Evolutionary conservation across 2,888 invertebrate genomes (phyloP), one percentile per base, ranked within the genome.

Genomic region (Meganola albula): DNA sequence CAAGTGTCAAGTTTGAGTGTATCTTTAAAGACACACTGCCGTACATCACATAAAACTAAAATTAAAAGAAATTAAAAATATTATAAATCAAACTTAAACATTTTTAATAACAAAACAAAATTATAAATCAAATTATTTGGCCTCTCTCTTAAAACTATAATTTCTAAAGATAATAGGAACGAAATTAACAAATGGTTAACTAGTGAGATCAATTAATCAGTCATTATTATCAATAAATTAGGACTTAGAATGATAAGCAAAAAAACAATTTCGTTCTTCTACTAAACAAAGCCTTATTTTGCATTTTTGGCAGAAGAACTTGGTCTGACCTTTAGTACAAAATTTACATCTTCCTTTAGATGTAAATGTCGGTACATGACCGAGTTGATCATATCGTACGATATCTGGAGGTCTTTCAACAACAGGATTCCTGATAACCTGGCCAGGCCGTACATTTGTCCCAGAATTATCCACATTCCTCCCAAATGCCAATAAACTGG

Each of bases 271-370:
- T 14, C 31, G 26, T 26, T 18, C 31, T 12, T 14, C 20, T 12
- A 31, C 11, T 31, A 31, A 22, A 9, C 26, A 25, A 9, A 31
- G 7, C 10, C 28, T 20, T 5, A 21, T 6, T 21, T 31, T 31
- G 18, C 31, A 31, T 31, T 31, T 31, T 13, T 16, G 10, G 11
- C 26, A 25, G 26, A 31, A 12, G 9, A 25, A 21, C 12, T 28
- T 21, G 5, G 20, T 21, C 8, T 4, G 21, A 2, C 12, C 12
- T 12, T 30, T 23, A 10, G 24, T 30, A 23, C 30, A 30, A 12
- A 14, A 10, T 23, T 12, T 26, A 5, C 24, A 31, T 10, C 31
- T 31, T 3, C 31, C 26, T 31, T 21, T 31, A 12, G 2, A 25
- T 8, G 25, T 11, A 11, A 31, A 12, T 13, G 25, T 31, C 5